Base-by-base conservation (phyloP, 1,140 invertebrate genomes). In the Pseudomyrmex cubaensis region DNA sequence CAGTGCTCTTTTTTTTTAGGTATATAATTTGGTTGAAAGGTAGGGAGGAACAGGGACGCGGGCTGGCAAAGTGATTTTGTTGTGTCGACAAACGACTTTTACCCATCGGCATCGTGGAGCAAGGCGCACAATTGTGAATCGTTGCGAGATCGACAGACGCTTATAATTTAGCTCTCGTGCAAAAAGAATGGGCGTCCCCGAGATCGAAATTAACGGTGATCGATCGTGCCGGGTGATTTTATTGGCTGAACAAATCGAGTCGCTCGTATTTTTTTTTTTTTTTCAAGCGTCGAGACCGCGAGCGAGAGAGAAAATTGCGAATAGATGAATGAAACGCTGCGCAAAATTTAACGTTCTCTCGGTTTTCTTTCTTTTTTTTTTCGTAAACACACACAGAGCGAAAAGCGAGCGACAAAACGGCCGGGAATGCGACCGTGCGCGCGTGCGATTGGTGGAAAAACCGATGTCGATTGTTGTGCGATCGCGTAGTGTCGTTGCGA, bases 1-100 rank as follows among this genome's bases (percentile, higher is more conserved):
- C 20, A 20, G 35, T 12, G 13, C 22, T 73, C 13, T 66, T 59
- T 73, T 73, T 20, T 22, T 59, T 74, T 52, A 66, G 46, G 66
- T 75, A 13, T 61, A 74, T 57, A 75, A 83, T 56, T 85, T 64
- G 69, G 25, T 67, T 44, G 50, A 48, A 15, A 67, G 72, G 4
- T 25, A 20, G 52, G 17, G 48, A 52, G 48, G 50, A 7, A 22
- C 52, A 17, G 44, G 20, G 57, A 63, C 25, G 50, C 56, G 44
- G 35, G 62, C 62, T 70, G 78, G 54, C 61, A 85, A 82, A 85
- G 67, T 83, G 84, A 85, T 85, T 83, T 85, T 61, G 69, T 85
- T 83, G 78, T 70, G 61, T 84, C 83, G 66, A 84, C 63, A 77
- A 83, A 83, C 54, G 82, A 66, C 63, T 77, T 20, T 84, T 84